phyloP scores from a whole-genome alignment of 1,140 invertebrate genomes.

The Lerema accius region DNA sequence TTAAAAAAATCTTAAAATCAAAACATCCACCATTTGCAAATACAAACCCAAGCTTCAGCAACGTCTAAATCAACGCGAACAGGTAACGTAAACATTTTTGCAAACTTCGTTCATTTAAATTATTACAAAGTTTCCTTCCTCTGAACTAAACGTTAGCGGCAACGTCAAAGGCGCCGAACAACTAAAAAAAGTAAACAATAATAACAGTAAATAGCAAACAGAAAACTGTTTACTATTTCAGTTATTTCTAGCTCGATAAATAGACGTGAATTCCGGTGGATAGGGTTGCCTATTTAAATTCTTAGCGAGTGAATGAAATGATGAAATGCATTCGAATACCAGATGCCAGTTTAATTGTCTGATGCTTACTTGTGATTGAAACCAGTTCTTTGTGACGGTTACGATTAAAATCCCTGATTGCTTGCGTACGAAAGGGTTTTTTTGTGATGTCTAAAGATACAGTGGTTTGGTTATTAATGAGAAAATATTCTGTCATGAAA shows the following conservation, averaged over 20 bases:
- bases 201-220: conserved; percentile 53
- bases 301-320: conserved; percentile 22
- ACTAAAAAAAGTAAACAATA: conserved; percentile 35
- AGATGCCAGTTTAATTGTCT: conserved; percentile 16
- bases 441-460: neutral
- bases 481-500: neutral
- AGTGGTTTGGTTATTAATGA: neutral
- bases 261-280: conserved; percentile 39
- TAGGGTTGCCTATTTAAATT: conserved; percentile 29
- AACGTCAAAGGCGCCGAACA: conserved; percentile 24
- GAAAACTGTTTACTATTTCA: conserved; percentile 60
- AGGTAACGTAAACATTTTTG: conserved; percentile 18
- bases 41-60: neutral
- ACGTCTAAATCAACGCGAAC: conserved; percentile 4
- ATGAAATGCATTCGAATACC: conserved; percentile 23
- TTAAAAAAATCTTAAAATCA: neutral
- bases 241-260: conserved; percentile 64
- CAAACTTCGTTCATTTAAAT: conserved; percentile 12
- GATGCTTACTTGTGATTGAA: conserved; percentile 11
- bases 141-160: conserved; percentile 16
- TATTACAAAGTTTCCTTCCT: conserved; percentile 6
- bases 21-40: neutral
- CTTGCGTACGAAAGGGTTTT: neutral
- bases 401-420: conserved; percentile 16
- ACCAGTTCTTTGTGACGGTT: neutral